phyloP scores from a whole-genome alignment of 1,140 invertebrate species.

The Planococcus citri region DNA sequence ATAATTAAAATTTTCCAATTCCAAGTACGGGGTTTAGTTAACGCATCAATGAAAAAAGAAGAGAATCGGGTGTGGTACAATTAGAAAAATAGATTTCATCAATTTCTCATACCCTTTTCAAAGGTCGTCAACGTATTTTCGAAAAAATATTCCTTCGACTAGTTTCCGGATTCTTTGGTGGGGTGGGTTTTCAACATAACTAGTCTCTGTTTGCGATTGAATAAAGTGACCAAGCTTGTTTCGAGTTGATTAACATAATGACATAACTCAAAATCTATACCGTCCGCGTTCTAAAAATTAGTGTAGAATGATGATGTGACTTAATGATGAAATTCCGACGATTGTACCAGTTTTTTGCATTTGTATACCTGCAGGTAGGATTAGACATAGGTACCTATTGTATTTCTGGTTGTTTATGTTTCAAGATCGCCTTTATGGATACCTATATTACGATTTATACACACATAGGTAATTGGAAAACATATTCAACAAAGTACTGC shows the following conservation, averaged over 20 bases:
- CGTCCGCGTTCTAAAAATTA: neutral
- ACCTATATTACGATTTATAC: too few species aligned
- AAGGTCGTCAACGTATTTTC: conserved; percentile 6
- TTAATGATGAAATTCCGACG: neutral
- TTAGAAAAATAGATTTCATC: conserved; percentile 4
- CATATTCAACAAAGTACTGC: too few species aligned
- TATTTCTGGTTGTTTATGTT: neutral
- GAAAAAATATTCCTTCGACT: neutral
- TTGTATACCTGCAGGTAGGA: too few species aligned
- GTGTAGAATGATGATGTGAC: neutral
- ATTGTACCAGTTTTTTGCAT: neutral
- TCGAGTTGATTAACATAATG: neutral
- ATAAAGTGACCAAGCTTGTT: neutral
- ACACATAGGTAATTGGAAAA: too few species aligned
- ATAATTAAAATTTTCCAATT: too few species aligned
- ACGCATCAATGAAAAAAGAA: too few species aligned
- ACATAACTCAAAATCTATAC: neutral
- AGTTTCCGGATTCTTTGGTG: neutral
- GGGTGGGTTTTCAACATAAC: neutral
- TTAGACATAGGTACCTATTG: too few species aligned
- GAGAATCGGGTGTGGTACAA: neutral
- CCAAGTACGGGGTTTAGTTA: too few species aligned
- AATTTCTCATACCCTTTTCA: conserved; percentile 3
- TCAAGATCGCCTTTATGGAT: too few species aligned
- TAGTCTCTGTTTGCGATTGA: too few species aligned